Conservation (phyloP, 2,113 vertebrate species). For the Ciconia stormi region DNA sequence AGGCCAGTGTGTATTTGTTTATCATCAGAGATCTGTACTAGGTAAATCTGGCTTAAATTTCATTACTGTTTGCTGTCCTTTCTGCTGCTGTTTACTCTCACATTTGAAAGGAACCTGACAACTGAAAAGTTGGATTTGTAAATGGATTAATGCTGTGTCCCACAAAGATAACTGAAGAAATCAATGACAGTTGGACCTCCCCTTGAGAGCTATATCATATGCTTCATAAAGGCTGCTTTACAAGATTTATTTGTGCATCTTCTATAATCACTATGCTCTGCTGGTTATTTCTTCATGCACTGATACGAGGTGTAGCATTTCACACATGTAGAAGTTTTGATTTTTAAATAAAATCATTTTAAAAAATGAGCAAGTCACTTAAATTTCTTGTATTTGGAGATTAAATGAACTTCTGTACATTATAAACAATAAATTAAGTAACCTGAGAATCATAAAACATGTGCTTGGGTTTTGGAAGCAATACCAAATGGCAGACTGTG, state of each 20-base stretch:
- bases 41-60: slow-evolving; percentile 16
- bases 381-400: neutral
- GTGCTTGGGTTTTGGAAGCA: neutral
- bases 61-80: slow-evolving; percentile 15
- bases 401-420: neutral
- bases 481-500: neutral
- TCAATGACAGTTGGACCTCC: neutral
- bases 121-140: slow-evolving; percentile 10
- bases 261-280: neutral
- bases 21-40: neutral
- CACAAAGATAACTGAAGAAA: slow-evolving; percentile 35
- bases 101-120: slow-evolving; percentile 15
- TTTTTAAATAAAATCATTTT: neutral
- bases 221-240: neutral
- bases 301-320: neutral
- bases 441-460: neutral
- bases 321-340: neutral
- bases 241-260: neutral
- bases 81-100: slow-evolving; percentile 24
- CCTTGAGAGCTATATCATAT: neutral
- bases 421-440: slow-evolving; percentile 21
- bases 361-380: neutral
- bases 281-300: neutral
- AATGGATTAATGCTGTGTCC: slow-evolving; percentile 10
- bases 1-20: neutral